phyloP scores from a whole-genome alignment of 1,140 invertebrate species.

The Neodiprion lecontei region DNA sequence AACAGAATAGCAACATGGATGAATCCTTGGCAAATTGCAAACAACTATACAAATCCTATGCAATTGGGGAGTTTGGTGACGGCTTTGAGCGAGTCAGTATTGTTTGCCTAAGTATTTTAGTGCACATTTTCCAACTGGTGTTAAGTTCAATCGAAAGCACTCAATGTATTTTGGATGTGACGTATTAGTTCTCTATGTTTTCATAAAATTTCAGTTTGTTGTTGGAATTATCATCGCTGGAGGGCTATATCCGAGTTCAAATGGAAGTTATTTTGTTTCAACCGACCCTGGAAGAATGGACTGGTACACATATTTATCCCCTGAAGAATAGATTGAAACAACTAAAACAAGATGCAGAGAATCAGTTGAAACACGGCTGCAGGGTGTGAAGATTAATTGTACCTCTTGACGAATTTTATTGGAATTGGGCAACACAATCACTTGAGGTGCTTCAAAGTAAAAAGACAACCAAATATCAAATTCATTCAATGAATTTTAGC shows the following conservation, averaged over 20 bases:
- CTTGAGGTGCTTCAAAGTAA: too few relatives aligned
- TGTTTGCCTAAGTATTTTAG: neutral
- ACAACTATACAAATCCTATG: slow-evolving; percentile 71
- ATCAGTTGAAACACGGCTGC: slow-evolving; percentile 58
- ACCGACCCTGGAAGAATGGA: slow-evolving; percentile 64
- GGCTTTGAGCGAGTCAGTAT: slow-evolving; percentile 63
- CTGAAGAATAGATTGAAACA: slow-evolving; percentile 61
- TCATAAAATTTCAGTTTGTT: slow-evolving; percentile 53
- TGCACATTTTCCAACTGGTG: neutral
- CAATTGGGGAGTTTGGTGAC: slow-evolving; percentile 68
- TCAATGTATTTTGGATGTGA: neutral
- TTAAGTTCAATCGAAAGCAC: neutral
- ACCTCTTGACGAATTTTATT: slow-evolving; percentile 13
- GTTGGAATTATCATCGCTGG: slow-evolving; percentile 62
- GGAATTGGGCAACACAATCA: too few relatives aligned
- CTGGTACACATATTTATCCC: slow-evolving; percentile 63
- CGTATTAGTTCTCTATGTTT: slow-evolving; percentile 20
- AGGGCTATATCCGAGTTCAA: slow-evolving; percentile 62
- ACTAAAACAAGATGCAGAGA: slow-evolving; percentile 62
- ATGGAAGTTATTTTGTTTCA: slow-evolving; percentile 63
- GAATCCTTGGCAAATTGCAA: slow-evolving; percentile 72
- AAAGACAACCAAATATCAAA: too few relatives aligned
- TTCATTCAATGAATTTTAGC: too few relatives aligned
- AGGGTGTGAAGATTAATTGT: slow-evolving; percentile 35
- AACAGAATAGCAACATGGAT: slow-evolving; percentile 71